phyloP scores from a whole-genome alignment of 2,888 invertebrate species.

The Pelosia muscerda region DNA sequence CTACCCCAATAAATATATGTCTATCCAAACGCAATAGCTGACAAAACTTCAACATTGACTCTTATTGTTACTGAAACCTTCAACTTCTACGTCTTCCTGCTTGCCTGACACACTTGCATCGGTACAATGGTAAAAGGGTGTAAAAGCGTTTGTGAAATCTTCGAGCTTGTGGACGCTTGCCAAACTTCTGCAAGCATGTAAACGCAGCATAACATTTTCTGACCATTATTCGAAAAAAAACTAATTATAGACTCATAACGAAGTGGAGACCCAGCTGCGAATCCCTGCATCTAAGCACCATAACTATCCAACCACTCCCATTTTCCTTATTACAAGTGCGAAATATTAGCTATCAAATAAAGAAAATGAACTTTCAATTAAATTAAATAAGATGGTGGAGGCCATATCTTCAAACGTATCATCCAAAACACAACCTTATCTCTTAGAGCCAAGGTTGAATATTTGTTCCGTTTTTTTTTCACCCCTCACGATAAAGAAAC shows the following conservation, averaged over 20 bases:
- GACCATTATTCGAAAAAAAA: conserved; percentile 29
- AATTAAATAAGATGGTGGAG: conserved; percentile 40
- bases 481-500: conserved; percentile 37
- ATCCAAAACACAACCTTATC: conserved; percentile 25
- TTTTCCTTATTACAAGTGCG: conserved; percentile 44
- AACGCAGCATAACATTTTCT: too few species aligned
- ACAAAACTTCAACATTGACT: too few species aligned
- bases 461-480: neutral
- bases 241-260: conserved; percentile 27
- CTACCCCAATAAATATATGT: too few species aligned
- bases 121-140: too few species aligned
- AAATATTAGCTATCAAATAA: conserved; percentile 56
- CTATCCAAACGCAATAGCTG: too few species aligned
- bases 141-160: too few species aligned
- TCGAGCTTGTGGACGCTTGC: too few species aligned
- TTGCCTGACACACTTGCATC: too few species aligned
- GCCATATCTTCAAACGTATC: neutral
- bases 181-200: too few species aligned
- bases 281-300: conserved; percentile 34
- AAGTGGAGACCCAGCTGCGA: conserved; percentile 32
- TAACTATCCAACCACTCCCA: conserved; percentile 38
- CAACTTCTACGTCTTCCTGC: too few species aligned
- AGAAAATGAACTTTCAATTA: conserved; percentile 56
- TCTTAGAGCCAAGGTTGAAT: neutral
- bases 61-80: too few species aligned